phyloP scores from a whole-genome alignment of 2,797 vertebrate species.

The Notolepis coatsorum region DNA sequence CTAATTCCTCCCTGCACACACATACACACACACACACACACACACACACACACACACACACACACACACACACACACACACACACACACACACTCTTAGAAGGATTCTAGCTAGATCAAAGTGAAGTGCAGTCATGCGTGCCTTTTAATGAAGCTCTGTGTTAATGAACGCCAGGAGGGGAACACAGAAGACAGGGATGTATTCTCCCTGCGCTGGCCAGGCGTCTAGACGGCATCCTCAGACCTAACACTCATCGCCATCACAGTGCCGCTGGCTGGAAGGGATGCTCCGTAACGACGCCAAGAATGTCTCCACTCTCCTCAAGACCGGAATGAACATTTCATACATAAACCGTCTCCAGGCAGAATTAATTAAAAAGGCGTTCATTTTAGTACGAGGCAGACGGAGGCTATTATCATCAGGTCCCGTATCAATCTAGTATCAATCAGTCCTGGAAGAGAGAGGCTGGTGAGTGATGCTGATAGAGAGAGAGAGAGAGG shows the following conservation, averaged over 20 bases:
- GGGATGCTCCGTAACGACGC: conserved; percentile 16
- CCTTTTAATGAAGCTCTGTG: conserved; percentile 69
- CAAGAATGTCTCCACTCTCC: conserved; percentile 15
- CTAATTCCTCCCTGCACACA: no score
- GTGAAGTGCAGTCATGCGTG: conserved; percentile 76
- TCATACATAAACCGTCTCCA: not conserved
- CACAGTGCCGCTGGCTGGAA: conserved; percentile 21
- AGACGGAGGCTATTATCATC: not conserved
- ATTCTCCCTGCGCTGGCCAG: no score
- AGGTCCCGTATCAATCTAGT: no score
- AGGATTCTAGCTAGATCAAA: conserved; percentile 74
- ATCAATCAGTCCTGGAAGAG: not conserved
- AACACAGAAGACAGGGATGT: not conserved
- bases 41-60: conserved; percentile 8
- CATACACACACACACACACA: not conserved
- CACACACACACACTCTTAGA: conserved; percentile 26
- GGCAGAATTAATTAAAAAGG: not conserved
- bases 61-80: conserved; percentile 1
- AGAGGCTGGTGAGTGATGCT: not conserved
- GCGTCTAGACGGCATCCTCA: conserved; percentile 34
- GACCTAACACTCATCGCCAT: no score
- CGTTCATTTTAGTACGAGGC: not conserved
- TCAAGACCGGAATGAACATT: conserved; percentile 25
- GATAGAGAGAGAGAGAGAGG: not conserved
- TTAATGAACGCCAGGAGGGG: not conserved